Percentiles rank a stretch among this genome's conserved stretches.
Evolutionary conservation across 2,888 invertebrate genomes (phyloP).

Genomic region (Amphimallon solstitiale): DNA sequence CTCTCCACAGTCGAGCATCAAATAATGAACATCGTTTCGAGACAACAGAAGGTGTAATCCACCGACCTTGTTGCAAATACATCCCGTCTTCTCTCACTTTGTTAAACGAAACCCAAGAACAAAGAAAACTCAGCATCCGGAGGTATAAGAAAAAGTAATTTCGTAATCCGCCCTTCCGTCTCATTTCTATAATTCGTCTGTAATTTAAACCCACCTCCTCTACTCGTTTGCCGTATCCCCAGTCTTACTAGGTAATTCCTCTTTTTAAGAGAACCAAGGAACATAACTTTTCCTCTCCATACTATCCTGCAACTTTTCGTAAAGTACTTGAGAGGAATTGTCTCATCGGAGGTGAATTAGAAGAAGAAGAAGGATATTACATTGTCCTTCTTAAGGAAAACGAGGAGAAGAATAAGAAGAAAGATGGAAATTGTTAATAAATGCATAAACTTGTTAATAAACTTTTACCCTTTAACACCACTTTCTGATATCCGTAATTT

Average conservation of each 20-base stretch:
- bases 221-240: constrained; percentile 6
- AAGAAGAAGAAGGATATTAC: constrained; percentile 5
- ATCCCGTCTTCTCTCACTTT: not conserved
- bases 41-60: constrained; percentile 23
- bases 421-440: constrained; percentile 22
- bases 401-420: no score
- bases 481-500: not conserved
- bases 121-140: not conserved
- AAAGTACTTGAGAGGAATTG: not conserved
- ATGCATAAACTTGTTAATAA: constrained; percentile 26
- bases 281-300: not conserved
- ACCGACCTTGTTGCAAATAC: constrained; percentile 1
- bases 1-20: constrained; percentile 5
- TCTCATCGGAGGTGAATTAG: not conserved
- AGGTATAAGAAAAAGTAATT: constrained; percentile 31
- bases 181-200: constrained; percentile 23
- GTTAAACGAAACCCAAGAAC: constrained; percentile 1
- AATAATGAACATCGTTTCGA: constrained; percentile 31
- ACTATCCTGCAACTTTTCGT: constrained; percentile 1
- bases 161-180: constrained; percentile 23
- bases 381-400: constrained; percentile 6
- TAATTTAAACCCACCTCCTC: no score
- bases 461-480: constrained; percentile 3
- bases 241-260: constrained; percentile 7
- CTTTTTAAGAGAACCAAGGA: constrained; percentile 23